Evolutionary conservation across 2,113 vertebrate species (phyloP).

Genomic region (Poeciliopsis turrubarensis): DNA sequence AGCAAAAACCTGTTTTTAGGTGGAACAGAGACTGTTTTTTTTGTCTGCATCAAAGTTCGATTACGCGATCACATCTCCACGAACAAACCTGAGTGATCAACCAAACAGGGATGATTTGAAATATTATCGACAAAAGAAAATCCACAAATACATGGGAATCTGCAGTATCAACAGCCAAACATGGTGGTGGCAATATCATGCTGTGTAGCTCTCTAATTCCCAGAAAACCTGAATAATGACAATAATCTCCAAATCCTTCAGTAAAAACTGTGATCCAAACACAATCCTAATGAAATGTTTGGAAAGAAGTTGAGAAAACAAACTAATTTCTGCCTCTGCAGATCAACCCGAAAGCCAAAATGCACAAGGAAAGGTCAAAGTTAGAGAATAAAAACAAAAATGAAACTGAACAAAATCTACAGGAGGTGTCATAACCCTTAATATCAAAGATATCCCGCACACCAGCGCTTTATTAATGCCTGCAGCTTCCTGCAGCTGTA

Average conservation of each 20-base stretch:
- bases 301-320: too few relatives aligned
- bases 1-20: too few relatives aligned
- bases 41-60: too few relatives aligned
- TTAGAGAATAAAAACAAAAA: conserved; percentile 9
- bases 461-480: conserved; percentile 22
- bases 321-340: too few relatives aligned
- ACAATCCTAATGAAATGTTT: too few relatives aligned
- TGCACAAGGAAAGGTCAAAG: conserved; percentile 17
- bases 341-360: background rate
- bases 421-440: conserved; percentile 21
- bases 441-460: conserved; percentile 30
- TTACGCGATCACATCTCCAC: too few relatives aligned
- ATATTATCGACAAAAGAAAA: too few relatives aligned
- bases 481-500: conserved; percentile 40
- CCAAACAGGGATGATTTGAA: too few relatives aligned
- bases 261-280: background rate
- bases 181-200: background rate
- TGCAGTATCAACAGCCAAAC: background rate
- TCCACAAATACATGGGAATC: too few relatives aligned
- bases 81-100: too few relatives aligned
- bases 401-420: conserved; percentile 4
- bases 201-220: background rate
- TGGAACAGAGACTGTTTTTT: too few relatives aligned
- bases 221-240: background rate
- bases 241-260: background rate